Evolutionary conservation across 2,888 invertebrate genomes (phyloP), one percentile per base, ranked within the genome.

Genomic region (Pandemis cinnamomeana): DNA sequence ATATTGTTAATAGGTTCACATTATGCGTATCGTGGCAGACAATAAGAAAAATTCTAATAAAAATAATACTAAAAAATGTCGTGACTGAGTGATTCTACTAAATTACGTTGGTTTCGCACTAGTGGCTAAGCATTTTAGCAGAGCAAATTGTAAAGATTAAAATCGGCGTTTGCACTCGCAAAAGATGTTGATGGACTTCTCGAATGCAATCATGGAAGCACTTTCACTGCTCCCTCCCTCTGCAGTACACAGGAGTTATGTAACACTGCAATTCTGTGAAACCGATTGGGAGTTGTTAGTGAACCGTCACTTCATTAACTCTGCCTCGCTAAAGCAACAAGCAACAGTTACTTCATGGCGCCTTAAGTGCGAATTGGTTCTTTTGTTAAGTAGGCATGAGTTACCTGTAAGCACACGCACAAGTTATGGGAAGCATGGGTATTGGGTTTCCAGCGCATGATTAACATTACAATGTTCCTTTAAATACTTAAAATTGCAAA

Each of bases 151-250:
- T 77, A 71, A 76, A 83, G 48, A 68, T 83, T 83, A 80, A 84
- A 87, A 83, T 86, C 83, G 83, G 27, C 79, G 85, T 87, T 79
- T 81, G 84, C 83, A 83, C 78, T 83, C 81, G 76, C 78, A 80
- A 81, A 83, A 85, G 85, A 84, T 84, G 72, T 63, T 73, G 86
- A 86, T 84, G 84, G 84, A 87, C 90, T 88, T 88, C 86, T 85
- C 83, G 83, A 89, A 84, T 86, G 88, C 86, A 84, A 79, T 84
- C 83, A 84, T 79, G 77, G 83, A 82, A 81, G 78, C 82, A 91
- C 92, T 93, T 92, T 93, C 93, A 90, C 92, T 85, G 79, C 61
- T 36, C 80, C 77, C 76, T 79, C 80, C 69, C 77, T 77, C 76
- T 75, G 77, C 77, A 71, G 44, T 53, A 62, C 63, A 55, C 60